Evolutionary conservation across 1,140 invertebrate genomes (phyloP).

Genomic region (Saccostrea echinata): DNA sequence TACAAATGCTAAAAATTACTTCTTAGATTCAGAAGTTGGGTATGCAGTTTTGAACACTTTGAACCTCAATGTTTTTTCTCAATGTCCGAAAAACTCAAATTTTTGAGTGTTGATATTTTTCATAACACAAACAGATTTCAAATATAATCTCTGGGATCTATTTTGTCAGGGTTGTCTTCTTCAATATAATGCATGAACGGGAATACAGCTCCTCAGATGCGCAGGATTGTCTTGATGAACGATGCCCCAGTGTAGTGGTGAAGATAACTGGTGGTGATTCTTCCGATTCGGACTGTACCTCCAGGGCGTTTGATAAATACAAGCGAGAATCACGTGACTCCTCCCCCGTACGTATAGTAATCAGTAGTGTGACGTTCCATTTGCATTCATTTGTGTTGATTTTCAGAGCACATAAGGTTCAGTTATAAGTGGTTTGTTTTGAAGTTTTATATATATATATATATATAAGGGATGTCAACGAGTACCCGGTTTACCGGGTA

Average conservation of each 20-base stretch:
- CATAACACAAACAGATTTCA: too few species aligned
- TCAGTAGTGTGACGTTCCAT: background rate
- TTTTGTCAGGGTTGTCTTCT: constrained; percentile 28
- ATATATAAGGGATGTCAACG: too few species aligned
- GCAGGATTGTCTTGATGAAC: background rate
- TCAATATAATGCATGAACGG: background rate
- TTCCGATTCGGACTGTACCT: constrained; percentile 14
- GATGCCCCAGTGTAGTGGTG: background rate
- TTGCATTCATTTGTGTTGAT: background rate
- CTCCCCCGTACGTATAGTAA: background rate
- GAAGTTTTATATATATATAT: background rate
- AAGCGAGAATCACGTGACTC: background rate
- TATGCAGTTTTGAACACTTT: background rate
- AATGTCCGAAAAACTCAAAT: background rate
- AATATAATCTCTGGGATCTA: background rate
- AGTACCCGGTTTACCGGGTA: too few species aligned
- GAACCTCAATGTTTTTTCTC: background rate
- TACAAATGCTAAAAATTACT: constrained; percentile 12
- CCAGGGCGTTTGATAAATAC: constrained; percentile 36
- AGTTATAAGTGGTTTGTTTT: background rate
- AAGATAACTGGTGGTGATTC: background rate
- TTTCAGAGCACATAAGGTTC: background rate
- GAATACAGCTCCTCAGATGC: background rate
- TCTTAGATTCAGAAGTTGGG: constrained; percentile 18
- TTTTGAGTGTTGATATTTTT: background rate